Evolutionary conservation across 2,888 invertebrate species (phyloP).

Genomic region (Cheilosia urbana): DNA sequence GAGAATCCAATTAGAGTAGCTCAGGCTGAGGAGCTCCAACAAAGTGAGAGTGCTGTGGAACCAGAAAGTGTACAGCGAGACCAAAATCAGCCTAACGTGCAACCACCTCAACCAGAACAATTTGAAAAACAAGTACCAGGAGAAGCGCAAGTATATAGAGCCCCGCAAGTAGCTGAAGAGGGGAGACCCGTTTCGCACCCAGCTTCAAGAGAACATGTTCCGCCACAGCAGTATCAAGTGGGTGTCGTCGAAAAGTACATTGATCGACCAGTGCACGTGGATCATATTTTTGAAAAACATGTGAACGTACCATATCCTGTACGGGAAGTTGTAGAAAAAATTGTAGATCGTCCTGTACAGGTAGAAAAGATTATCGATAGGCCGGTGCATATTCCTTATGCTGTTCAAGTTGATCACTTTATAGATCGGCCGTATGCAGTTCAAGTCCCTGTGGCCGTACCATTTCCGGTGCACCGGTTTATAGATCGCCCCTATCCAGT

Average conservation of each 20-base stretch:
- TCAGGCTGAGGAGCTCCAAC: conserved; percentile 27
- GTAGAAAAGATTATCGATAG: conserved; percentile 84
- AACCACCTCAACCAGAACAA: conserved; percentile 78
- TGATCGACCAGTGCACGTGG: conserved; percentile 78
- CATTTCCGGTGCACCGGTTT: conserved; percentile 84
- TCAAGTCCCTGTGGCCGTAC: conserved; percentile 85
- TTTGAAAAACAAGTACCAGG: conserved; percentile 71
- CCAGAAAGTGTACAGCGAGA: conserved; percentile 13
- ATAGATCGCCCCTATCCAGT: conserved; percentile 85
- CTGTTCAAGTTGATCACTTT: conserved; percentile 81
- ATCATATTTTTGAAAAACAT: conserved; percentile 85
- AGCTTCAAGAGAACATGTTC: conserved; percentile 84
- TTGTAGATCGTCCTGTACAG: conserved; percentile 81
- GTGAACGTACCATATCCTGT: conserved; percentile 84
- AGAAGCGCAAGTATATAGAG: neutral
- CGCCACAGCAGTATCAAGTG: conserved; percentile 84
- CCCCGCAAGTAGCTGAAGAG: conserved; percentile 62
- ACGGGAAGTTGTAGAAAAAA: conserved; percentile 81
- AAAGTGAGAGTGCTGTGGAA: conserved; percentile 3
- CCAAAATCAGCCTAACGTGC: conserved; percentile 56
- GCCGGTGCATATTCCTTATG: conserved; percentile 84
- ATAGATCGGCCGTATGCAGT: conserved; percentile 85
- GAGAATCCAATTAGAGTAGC: conserved; percentile 49
- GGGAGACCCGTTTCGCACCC: conserved; percentile 81
- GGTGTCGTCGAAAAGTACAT: conserved; percentile 85